Base-by-base conservation (phyloP, 2,113 vertebrate species). In the Bucco capensis region DNA sequence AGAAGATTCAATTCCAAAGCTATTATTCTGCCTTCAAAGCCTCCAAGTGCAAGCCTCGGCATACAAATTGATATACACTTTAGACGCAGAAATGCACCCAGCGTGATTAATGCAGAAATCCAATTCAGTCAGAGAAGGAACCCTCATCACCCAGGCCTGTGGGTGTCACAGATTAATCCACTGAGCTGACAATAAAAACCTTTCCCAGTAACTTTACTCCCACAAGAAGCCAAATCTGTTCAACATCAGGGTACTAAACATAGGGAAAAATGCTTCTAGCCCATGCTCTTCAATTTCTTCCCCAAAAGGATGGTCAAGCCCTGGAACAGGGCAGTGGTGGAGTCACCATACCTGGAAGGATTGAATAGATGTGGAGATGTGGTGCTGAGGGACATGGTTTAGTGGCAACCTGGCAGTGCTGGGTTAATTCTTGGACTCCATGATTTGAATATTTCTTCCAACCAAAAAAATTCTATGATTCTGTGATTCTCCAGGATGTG, bases 1-100 rank as follows among this genome's bases (percentile, higher is more conserved):
- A 89, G 91, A 92, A 91, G 84, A 96, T 96, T 95, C 96, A 93
- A 96, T 96, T 96, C 91, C 89, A 93, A 87, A 85, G 95, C 89
- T 85, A 96, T 96, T 96, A 95, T 94, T 89, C 92, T 94, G 95
- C 87, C 92, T 96, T 92, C 91, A 93, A 93, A 96, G 86, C 71
- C 74, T 94, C 81, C 44, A 31, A 93, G 77, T 70, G 92, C 75
- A 85, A 89, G 89, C 54, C 89, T 93, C 11, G 1, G 92, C 92
- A 96, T 92, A 96, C 92, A 92, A 95, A 96, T 96, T 86, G 93
- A 92, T 92, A 89, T 47, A 82, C 92, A 56, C 84, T 80, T 92
- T 53, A 80, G 83, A 95, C 11, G 3, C 78, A 93, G 92, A 90
- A 94, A 87, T 67, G 94, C 81, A 58, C 72, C 47, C 7, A 58